Base-by-base conservation (phyloP, 2,888 invertebrate genomes). In the Andrena dorsata region DNA sequence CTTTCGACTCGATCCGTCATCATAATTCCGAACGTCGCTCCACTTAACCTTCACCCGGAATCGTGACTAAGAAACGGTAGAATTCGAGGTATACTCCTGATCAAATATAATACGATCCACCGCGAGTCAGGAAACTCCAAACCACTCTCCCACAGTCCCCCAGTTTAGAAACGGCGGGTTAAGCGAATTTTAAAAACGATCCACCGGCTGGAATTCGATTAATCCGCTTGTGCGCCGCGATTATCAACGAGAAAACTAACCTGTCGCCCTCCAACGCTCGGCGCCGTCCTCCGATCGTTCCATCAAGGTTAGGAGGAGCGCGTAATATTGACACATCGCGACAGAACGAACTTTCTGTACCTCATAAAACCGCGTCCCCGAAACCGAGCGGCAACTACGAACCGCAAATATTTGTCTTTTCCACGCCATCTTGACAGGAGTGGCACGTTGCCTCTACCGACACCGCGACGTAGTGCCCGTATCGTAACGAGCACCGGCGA, bases 331-430 rank as follows among this genome's bases (percentile, higher is more conserved):
- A 80, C 80, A 65, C 56, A 82, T 77, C 74, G 73, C 56, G 79
- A 78, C 71, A 49, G 16, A 56, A 76, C 20, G 61, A 82, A 77
- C 63, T 83, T 80, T 78, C 77, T 51, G 80, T 69, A 71, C 80
- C 71, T 10, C 80, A 68, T 72, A 77, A 80, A 69, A 66, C 72
- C 35, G 63, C 70, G 51, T 75, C 66, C 76, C 65, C 41, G 53
- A 70, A 74, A 13, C 32, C 74, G 41, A 16, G 1, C 16, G 26
- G 32, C 76, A 77, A 80, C 82, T 75, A 73, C 51, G 69, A 69
- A 70, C 71, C 26, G 71, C 85, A 86, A 86, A 86, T 86, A 85
- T 86, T 85, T 86, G 83, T 86, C 85, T 85, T 85, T 82, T 85
- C 80, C 56, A 47, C 85, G 85, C 80, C 85, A 86, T 86, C 85